Percentiles rank a stretch among this genome's conserved stretches.
phyloP scores from a whole-genome alignment of 1,140 invertebrate genomes.

The Nomia melanderi region DNA sequence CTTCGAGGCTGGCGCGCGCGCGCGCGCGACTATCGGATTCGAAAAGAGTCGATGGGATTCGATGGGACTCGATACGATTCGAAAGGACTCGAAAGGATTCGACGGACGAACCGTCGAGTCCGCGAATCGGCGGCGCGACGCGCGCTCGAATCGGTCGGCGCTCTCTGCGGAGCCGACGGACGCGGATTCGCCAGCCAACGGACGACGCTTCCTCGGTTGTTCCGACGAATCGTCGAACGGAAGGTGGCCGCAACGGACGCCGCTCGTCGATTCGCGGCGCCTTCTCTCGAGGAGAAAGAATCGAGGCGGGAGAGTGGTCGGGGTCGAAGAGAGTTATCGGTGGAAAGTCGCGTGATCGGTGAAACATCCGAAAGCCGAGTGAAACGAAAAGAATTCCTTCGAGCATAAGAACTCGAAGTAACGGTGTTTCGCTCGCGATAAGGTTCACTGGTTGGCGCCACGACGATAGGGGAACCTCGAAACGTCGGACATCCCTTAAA shows the following conservation, averaged over 20 bases:
- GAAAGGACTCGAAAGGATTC: too few species aligned
- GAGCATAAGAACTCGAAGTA: conserved; percentile 52
- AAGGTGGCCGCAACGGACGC: too few species aligned
- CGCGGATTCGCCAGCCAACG: too few species aligned
- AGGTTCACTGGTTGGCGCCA: conserved; percentile 70
- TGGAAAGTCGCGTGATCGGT: not conserved
- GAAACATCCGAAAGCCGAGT: not conserved
- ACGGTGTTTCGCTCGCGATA: conserved; percentile 68
- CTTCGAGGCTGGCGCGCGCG: not conserved
- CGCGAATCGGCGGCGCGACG: too few species aligned
- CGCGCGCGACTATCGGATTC: not conserved
- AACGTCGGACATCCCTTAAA: conserved; percentile 41
- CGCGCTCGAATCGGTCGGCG: too few species aligned
- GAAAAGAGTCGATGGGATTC: not conserved
- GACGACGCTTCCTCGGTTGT: too few species aligned
- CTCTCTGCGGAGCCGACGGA: too few species aligned
- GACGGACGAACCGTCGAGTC: too few species aligned
- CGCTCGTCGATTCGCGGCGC: too few species aligned
- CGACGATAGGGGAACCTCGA: conserved; percentile 52
- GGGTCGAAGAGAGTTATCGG: not conserved
- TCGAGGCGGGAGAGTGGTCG: not conserved
- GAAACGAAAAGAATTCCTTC: conserved; percentile 49
- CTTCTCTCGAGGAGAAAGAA: not conserved
- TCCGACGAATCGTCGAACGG: too few species aligned
- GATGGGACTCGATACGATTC: too few species aligned